A percentile compares a stretch with the other conserved stretches of the same genome.
Evolutionary conservation across 2,113 vertebrate species (phyloP).

Genomic region (Etheostoma cragini): DNA sequence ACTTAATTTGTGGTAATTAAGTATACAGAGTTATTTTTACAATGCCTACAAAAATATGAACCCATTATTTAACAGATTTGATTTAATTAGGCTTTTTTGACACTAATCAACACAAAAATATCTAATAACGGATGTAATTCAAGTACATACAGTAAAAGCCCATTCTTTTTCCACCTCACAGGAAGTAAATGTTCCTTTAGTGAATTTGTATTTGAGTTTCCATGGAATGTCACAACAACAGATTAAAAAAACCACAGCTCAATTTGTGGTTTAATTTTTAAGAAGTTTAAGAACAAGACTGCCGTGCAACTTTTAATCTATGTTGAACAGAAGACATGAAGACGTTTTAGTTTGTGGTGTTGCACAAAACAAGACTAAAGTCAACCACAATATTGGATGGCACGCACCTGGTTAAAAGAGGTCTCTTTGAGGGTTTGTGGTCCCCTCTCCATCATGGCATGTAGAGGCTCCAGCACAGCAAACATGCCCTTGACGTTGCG

Average conservation of each 20-base stretch:
- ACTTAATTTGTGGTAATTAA: neutral
- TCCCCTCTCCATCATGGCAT: slow-evolving; percentile 99
- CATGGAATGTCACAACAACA: neutral
- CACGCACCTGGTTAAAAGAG: slow-evolving; percentile 95
- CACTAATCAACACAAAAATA: neutral
- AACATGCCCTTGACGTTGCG: slow-evolving; percentile 99
- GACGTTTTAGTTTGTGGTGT: neutral
- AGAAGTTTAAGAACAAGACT: neutral
- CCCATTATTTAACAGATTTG: neutral
- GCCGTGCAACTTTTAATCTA: neutral
- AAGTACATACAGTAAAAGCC: neutral
- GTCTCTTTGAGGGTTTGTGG: slow-evolving; percentile 99
- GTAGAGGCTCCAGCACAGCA: slow-evolving; percentile 96
- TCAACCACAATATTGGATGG: neutral
- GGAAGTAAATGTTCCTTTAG: neutral
- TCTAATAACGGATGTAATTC: neutral
- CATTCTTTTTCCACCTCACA: neutral
- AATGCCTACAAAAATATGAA: neutral
- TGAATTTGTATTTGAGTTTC: neutral
- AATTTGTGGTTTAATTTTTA: neutral
- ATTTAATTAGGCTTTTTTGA: neutral
- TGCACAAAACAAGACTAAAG: neutral
- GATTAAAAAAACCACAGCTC: neutral
- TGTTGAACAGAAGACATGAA: neutral
- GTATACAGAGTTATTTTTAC: neutral